A percentile compares a stretch with the other conserved stretches of the same genome.
These are phyloP conservation scores for Thomomys bottae DNA, from an alignment of 2,113 vertebrate species.

Conservation along the genomic window DNA sequence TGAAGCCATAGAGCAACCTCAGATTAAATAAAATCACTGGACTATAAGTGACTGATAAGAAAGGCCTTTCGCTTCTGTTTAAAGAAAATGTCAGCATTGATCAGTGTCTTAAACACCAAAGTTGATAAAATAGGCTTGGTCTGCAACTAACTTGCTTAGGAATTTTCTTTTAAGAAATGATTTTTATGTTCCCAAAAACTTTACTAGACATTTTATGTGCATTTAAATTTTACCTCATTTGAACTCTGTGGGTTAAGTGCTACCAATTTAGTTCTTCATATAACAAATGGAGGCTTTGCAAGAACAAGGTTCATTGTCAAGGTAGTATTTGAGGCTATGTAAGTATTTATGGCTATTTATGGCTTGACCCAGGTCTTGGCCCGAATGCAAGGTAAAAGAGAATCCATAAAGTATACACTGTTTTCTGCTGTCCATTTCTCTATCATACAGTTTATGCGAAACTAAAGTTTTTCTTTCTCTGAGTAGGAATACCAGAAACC, in stretches of 20 bases:
- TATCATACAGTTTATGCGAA: background rate
- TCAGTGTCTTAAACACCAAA: background rate
- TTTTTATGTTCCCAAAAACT: background rate
- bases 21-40: background rate
- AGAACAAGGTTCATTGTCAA: background rate
- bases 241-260: background rate
- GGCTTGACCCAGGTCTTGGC: background rate
- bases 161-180: background rate
- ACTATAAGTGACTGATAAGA: background rate
- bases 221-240: conserved; percentile 18
- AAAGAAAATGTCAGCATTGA: conserved; percentile 1
- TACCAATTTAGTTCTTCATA: background rate
- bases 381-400: background rate
- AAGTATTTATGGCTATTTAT: background rate
- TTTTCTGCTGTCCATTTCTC: background rate
- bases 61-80: background rate
- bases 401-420: background rate
- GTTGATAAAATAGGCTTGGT: background rate
- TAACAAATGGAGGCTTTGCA: background rate
- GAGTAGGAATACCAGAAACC: background rate
- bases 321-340: accelerated
- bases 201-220: background rate
- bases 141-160: background rate
- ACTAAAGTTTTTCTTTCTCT: background rate
- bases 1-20: background rate